Conservation (phyloP, 64 coral and sea anemone species). For the Dendronephthya gigantea region DNA sequence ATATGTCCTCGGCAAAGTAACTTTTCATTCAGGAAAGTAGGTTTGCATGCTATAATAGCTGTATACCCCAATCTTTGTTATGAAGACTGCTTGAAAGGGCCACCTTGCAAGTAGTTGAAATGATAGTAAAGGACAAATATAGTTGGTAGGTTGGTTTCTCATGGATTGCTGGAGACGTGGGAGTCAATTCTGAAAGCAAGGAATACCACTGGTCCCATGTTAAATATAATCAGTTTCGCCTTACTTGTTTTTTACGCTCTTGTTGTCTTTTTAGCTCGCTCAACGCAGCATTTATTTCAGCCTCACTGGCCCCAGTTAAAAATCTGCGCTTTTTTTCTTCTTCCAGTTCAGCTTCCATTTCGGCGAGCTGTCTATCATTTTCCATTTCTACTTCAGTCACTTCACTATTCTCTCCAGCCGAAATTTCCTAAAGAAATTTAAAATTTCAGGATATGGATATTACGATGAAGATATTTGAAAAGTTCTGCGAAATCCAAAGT, state of each 20-base stretch:
- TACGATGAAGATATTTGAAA: too few relatives aligned
- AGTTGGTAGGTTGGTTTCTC: too few relatives aligned
- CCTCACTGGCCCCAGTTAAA: constrained; percentile 59
- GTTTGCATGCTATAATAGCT: too few relatives aligned
- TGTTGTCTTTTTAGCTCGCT: constrained; percentile 60
- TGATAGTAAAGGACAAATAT: background rate
- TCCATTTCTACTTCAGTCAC: constrained; percentile 64
- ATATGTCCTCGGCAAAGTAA: too few relatives aligned
- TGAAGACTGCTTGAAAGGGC: background rate
- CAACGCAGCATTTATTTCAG: constrained; percentile 55
- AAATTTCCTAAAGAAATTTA: constrained; percentile 5
- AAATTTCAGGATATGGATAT: background rate
- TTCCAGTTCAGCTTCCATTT: constrained; percentile 76
- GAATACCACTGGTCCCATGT: background rate
- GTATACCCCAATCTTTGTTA: background rate
- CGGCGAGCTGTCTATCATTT: constrained; percentile 53
- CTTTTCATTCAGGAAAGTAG: too few relatives aligned
- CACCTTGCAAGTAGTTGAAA: background rate
- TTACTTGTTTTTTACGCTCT: constrained; percentile 72
- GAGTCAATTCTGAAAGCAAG: too few relatives aligned
- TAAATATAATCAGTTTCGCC: background rate
- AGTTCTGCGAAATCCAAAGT: too few relatives aligned
- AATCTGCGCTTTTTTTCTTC: constrained; percentile 53
- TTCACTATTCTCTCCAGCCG: constrained; percentile 61
- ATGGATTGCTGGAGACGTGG: too few relatives aligned